Percentiles rank a stretch among this genome's conserved stretches.
Conservation (phyloP, 2,113 vertebrate species). For the Brachypodius melanocephalos region DNA sequence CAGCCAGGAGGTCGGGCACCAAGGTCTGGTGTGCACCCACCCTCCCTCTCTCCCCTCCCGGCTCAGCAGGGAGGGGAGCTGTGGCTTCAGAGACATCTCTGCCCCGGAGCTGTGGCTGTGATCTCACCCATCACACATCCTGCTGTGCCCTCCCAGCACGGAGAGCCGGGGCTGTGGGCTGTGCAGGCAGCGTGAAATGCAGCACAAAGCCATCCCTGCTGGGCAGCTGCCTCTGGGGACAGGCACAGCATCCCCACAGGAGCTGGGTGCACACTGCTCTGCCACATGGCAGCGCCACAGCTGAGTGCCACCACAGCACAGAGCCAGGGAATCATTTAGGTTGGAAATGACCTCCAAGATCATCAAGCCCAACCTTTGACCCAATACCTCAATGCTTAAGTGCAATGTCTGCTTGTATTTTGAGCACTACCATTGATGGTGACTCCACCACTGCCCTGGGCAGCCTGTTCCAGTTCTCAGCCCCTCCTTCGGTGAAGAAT, state of each 20-base stretch:
- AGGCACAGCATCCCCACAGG: not conserved
- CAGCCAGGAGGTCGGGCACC: not conserved
- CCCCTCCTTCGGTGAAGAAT: not conserved
- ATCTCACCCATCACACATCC: not conserved
- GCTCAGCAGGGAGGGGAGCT: not conserved
- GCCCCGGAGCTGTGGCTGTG: accelerated
- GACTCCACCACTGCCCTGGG: not conserved
- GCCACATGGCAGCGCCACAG: not conserved
- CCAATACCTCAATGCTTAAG: not conserved
- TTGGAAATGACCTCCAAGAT: not conserved
- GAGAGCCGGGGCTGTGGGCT: not conserved
- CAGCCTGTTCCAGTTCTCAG: not conserved
- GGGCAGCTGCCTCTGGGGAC: not conserved
- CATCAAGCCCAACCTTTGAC: not conserved
- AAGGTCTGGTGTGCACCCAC: not conserved
- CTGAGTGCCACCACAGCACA: not conserved
- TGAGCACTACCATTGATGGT: not conserved
- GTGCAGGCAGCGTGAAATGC: accelerated
- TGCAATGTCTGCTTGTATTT: not conserved
- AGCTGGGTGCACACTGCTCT: accelerated
- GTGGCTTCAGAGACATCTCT: not conserved
- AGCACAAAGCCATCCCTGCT: accelerated
- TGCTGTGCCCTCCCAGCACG: not conserved
- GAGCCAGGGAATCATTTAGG: not conserved
- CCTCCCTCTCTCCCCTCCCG: not conserved